Conservation (phyloP, 2,113 vertebrate species). For the Odocoileus virginianus region DNA sequence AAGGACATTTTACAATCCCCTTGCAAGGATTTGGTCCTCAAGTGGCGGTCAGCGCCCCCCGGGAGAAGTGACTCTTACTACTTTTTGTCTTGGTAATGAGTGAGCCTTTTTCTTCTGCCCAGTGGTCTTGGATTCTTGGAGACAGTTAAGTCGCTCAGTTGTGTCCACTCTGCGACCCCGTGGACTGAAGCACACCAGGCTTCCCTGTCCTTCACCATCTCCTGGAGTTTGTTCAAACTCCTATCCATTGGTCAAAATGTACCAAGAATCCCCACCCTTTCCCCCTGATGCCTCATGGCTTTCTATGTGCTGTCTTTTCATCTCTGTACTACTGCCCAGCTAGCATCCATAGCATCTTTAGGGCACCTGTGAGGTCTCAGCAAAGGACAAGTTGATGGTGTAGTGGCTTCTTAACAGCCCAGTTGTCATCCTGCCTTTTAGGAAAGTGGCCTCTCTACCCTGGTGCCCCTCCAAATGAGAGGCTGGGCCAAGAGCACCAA, state of each 20-base stretch:
- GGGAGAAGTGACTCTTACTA: neutral
- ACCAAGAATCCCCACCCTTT: neutral
- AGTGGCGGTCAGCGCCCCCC: neutral
- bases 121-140: neutral
- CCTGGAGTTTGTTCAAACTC: neutral
- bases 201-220: neutral
- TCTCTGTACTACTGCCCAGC: neutral
- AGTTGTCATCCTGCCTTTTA: neutral
- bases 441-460: neutral
- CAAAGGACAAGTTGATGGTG: neutral
- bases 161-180: neutral
- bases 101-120: neutral
- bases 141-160: neutral
- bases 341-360: neutral
- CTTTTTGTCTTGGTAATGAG: neutral
- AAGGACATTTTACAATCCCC: neutral
- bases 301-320: neutral
- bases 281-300: neutral
- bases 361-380: neutral
- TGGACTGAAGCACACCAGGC: neutral
- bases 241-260: neutral
- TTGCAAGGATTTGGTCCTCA: neutral
- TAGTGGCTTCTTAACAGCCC: neutral
- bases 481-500: neutral
- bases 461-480: neutral